Evolutionary conservation across 2,888 invertebrate species (phyloP).

Genomic region (Rhamphomyia laevipes): DNA sequence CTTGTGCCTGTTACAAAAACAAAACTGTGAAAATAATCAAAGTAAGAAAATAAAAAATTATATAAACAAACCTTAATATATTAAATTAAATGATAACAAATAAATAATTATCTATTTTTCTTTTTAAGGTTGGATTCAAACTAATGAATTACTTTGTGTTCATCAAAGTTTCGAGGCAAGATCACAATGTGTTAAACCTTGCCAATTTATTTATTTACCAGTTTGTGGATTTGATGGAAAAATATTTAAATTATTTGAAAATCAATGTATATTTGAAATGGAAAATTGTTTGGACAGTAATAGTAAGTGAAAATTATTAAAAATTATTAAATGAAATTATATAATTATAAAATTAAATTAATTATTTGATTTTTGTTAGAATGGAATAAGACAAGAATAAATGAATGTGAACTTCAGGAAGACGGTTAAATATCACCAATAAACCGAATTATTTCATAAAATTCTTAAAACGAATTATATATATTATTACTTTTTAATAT

Average conservation of each 20-base stretch:
- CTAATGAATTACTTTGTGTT: neutral
- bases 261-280: conserved; percentile 4
- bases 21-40: conserved; percentile 6
- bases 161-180: neutral
- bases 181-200: neutral
- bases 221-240: conserved; percentile 5
- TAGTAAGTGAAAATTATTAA: neutral
- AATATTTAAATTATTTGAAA: conserved; percentile 3
- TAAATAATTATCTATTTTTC: neutral
- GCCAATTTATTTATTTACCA: neutral
- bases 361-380: neutral
- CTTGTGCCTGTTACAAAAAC: conserved; percentile 3
- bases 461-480: no score
- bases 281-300: conserved; percentile 3
- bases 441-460: neutral
- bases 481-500: no score
- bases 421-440: neutral
- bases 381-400: neutral
- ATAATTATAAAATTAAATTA: neutral
- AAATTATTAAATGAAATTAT: neutral
- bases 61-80: neutral
- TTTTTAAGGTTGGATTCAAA: neutral
- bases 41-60: conserved; percentile 1
- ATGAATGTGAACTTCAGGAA: neutral
- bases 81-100: neutral